Percentiles rank a stretch among this genome's conserved stretches.
phyloP scores from a whole-genome alignment of 1,140 invertebrate genomes.

The Hesperophylax magnus region DNA sequence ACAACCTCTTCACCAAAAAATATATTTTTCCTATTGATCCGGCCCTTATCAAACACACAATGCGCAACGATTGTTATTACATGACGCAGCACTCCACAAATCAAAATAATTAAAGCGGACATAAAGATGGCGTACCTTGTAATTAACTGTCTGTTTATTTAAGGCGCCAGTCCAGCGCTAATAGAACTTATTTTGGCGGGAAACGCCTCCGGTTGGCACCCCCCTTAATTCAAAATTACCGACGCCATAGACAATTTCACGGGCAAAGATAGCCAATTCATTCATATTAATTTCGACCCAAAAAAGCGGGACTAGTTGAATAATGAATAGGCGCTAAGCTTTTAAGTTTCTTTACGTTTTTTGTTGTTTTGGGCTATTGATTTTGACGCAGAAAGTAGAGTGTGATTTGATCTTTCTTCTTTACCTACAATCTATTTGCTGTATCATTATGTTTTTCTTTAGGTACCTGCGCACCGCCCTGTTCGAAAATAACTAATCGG shows the following conservation, averaged over 20 bases:
- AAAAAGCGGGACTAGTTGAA: conserved; percentile 21
- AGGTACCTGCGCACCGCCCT: too few relatives aligned
- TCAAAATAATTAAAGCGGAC: conserved; percentile 31
- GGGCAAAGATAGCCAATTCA: conserved; percentile 41
- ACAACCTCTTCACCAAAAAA: too few relatives aligned
- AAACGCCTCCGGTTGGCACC: conserved; percentile 13
- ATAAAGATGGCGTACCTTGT: conserved; percentile 2
- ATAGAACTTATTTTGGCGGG: conserved; percentile 3
- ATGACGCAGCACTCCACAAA: conserved; percentile 11
- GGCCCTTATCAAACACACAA: too few relatives aligned
- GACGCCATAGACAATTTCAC: conserved; percentile 23
- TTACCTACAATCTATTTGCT: background rate
- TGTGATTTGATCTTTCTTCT: background rate
- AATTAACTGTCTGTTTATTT: conserved; percentile 24
- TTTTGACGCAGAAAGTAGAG: background rate
- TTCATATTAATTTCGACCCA: conserved; percentile 33
- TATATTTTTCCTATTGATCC: too few relatives aligned
- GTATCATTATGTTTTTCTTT: too few relatives aligned
- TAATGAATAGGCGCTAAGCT: conserved; percentile 17
- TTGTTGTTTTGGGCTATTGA: background rate
- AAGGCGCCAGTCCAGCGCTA: conserved; percentile 23
- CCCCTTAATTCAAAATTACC: background rate
- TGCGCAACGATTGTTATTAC: background rate
- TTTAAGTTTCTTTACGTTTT: too few relatives aligned
- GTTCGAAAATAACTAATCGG: too few relatives aligned